Conservation (phyloP, 2,797 vertebrate genomes). For the Pitangus sulphuratus region DNA sequence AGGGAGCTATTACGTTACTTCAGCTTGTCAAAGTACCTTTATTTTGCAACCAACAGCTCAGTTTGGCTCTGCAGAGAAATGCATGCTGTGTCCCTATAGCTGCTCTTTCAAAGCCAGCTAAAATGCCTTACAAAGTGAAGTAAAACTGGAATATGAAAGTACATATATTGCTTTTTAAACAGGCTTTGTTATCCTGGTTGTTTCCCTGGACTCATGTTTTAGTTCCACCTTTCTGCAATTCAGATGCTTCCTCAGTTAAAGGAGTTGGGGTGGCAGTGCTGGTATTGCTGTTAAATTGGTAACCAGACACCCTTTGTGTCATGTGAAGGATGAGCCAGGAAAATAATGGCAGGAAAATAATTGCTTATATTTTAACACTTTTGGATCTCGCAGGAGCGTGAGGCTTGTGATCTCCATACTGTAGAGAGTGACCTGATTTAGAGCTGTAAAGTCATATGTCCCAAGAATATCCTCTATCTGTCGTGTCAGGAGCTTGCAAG, state of each 20-base stretch:
- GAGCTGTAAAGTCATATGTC: slow-evolving; percentile 54
- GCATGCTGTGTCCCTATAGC: neutral
- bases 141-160: neutral
- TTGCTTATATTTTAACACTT: neutral
- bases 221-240: neutral
- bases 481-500: neutral
- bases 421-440: slow-evolving; percentile 48
- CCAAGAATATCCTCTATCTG: slow-evolving; percentile 36
- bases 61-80: neutral
- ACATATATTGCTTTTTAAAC: neutral
- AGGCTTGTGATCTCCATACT: neutral
- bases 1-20: neutral
- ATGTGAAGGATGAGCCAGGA: neutral
- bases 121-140: neutral
- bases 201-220: neutral
- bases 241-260: neutral
- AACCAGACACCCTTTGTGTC: neutral
- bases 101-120: neutral
- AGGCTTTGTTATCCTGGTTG: neutral
- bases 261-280: neutral
- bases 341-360: neutral
- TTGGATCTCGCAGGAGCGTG: neutral
- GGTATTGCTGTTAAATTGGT: neutral
- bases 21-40: neutral
- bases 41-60: neutral